Conservation (phyloP, 64 coral and sea anemone genomes). For the Astreopora myriophthalma region DNA sequence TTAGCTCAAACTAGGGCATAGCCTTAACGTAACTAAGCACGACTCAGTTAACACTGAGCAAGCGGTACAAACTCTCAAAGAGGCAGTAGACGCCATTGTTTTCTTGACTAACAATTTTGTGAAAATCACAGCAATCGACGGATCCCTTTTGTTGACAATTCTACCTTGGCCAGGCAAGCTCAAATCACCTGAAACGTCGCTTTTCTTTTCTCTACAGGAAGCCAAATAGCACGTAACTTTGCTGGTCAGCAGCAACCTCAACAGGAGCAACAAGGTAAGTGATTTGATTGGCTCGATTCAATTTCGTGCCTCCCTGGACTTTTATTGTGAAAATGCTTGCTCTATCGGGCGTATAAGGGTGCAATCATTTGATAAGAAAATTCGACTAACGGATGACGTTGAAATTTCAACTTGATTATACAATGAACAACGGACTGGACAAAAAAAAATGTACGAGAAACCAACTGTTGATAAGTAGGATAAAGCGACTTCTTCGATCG, state of each 20-base stretch:
- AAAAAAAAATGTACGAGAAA: background rate
- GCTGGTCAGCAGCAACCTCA: background rate
- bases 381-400: background rate
- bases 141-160: background rate
- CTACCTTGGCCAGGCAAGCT: background rate
- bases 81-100: too few species aligned
- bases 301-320: background rate
- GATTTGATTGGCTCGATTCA: background rate
- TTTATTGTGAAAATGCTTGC: background rate
- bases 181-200: too few species aligned
- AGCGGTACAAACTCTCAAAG: too few species aligned
- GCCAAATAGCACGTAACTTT: slow-evolving; percentile 6
- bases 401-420: background rate
- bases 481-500: slow-evolving; percentile 50
- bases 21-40: too few species aligned
- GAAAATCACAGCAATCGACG: too few species aligned
- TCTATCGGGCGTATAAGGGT: background rate
- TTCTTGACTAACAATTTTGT: too few species aligned
- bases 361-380: background rate
- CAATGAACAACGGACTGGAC: background rate
- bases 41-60: too few species aligned
- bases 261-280: slow-evolving; percentile 1
- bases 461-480: slow-evolving; percentile 54
- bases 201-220: background rate
- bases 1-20: too few species aligned